Evolutionary conservation across 2,888 invertebrate genomes (phyloP).

Genomic region (Agrochola circellaris): DNA sequence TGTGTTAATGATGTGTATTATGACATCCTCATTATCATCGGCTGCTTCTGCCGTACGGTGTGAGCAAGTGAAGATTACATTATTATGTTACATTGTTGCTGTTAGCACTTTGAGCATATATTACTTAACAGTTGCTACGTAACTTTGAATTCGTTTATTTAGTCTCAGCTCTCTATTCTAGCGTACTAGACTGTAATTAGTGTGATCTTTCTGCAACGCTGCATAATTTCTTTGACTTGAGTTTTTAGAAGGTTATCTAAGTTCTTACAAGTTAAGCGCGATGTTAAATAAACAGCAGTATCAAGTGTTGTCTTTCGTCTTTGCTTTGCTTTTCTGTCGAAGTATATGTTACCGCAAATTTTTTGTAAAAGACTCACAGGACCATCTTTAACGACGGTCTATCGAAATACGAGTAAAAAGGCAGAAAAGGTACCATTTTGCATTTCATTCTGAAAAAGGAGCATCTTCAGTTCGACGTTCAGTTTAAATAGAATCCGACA

Average conservation of each 20-base stretch:
- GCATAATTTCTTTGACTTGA: slow-evolving; percentile 25
- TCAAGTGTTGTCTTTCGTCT: neutral
- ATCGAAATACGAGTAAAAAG: neutral
- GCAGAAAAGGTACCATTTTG: neutral
- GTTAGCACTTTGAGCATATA: slow-evolving; percentile 10
- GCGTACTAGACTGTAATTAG: slow-evolving; percentile 34
- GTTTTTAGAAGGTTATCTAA: slow-evolving; percentile 30
- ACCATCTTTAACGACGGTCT: neutral
- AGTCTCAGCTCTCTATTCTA: slow-evolving; percentile 16
- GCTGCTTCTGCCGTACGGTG: neutral
- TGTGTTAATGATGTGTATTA: slow-evolving; percentile 30
- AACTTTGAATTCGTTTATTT: slow-evolving; percentile 33
- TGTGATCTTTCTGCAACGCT: slow-evolving; percentile 8
- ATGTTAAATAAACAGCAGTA: slow-evolving; percentile 10
- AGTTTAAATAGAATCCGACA: slow-evolving; percentile 6
- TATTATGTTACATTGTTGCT: slow-evolving; percentile 27
- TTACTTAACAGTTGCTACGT: slow-evolving; percentile 42
- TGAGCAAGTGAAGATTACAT: slow-evolving; percentile 25
- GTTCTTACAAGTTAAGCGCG: slow-evolving; percentile 11
- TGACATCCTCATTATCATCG: slow-evolving; percentile 13
- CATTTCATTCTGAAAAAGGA: slow-evolving; percentile 5
- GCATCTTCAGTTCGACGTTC: neutral
- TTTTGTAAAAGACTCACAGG: neutral
- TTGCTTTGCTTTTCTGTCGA: neutral
- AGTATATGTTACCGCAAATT: neutral